Base-by-base conservation (phyloP, 2,797 vertebrate genomes). In the Carapus acus region DNA sequence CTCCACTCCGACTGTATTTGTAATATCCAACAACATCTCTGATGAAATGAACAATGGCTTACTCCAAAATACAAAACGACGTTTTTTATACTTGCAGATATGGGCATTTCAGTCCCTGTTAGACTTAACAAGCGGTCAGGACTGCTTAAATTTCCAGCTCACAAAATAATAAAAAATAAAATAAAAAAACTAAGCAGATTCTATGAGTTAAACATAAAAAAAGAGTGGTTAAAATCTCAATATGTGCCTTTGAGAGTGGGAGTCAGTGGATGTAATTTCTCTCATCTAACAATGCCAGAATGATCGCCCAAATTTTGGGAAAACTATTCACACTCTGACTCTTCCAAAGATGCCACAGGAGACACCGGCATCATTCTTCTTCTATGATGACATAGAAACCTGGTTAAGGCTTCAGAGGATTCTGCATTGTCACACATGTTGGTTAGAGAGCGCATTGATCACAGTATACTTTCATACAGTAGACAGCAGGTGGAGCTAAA, bases 181-280 rank as follows among this genome's bases (percentile, higher is more conserved):
- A 38, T 22, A 54, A 44, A 45, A 47, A 54, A 43, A 52, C 15
- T 43, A 57, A 59, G 33, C 47, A 42, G 43, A 67, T 65, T 64
- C 49, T 74, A 36, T 36, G 6, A 36, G 51, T 53, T 15, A 63
- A 68, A 39, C 64, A 63, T 54, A 51, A 75, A 73, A 73, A 43
- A 66, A 52, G 69, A 74, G 52, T 34, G 45, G 56, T 78, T 43
- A 75, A 36, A 81, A 78, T 79, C n/a, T n/a, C 47, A 74, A 49
- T 81, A 87, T 88, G 87, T 88, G 86, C 86, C 81, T 24, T 72
- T 67, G 64, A 76, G 39, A 58, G 33, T 48, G 24, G 47, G 33
- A 44, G 49, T 69, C 67, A 56, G 71, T 66, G 69, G 61, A 63
- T 40, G 61, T 49, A 8, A 62, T 64, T 76, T 57, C 39, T 72